Evolutionary conservation across 1,140 invertebrate genomes (phyloP).

Genomic region (Eupeodes corollae): DNA sequence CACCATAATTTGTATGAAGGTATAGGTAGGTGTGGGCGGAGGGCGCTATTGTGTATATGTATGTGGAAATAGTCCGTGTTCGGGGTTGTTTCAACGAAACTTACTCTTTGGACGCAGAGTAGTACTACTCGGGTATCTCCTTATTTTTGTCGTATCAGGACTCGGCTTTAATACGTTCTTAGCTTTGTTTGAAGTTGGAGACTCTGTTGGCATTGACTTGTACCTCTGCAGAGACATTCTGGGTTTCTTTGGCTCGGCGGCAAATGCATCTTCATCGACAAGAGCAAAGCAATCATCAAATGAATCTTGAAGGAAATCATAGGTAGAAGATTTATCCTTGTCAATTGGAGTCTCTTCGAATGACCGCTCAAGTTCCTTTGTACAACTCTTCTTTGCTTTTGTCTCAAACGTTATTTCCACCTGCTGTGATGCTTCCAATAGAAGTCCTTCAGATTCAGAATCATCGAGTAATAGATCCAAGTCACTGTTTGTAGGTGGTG

Average conservation of each 20-base stretch:
- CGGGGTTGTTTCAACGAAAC: too few relatives aligned
- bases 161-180: too few relatives aligned
- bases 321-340: conserved; percentile 23
- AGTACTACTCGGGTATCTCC: too few relatives aligned
- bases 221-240: conserved; percentile 27
- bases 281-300: conserved; percentile 25
- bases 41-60: too few relatives aligned
- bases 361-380: background rate
- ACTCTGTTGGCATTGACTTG: conserved; percentile 24
- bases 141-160: too few relatives aligned
- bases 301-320: conserved; percentile 31
- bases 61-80: too few relatives aligned
- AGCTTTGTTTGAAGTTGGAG: too few relatives aligned
- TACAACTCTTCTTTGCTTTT: background rate
- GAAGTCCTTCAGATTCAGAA: conserved; percentile 25
- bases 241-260: conserved; percentile 21
- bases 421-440: conserved; percentile 28
- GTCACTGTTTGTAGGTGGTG: background rate
- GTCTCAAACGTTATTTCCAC: background rate
- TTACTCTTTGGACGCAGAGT: too few relatives aligned
- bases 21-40: too few relatives aligned
- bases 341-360: conserved; percentile 9
- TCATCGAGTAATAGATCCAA: conserved; percentile 27
- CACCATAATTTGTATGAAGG: too few relatives aligned
- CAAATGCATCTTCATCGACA: conserved; percentile 23